Conservation (phyloP, 2,888 invertebrate species). For the Mamestra brassicae region DNA sequence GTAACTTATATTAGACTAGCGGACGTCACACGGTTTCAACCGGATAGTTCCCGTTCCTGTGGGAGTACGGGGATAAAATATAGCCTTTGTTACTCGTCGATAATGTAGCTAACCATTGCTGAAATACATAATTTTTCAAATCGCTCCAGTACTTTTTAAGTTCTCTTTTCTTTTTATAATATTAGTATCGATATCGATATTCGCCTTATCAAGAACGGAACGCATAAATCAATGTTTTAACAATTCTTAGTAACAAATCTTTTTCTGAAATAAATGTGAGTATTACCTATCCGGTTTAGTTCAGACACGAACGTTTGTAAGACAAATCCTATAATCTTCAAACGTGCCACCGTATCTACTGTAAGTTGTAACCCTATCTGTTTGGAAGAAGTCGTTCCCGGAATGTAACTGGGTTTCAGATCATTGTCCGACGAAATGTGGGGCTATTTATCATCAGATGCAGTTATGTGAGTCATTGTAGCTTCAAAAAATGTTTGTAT, state of each 20-base stretch:
- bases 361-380: slow-evolving; percentile 25
- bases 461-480: slow-evolving; percentile 69
- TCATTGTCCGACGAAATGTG: slow-evolving; percentile 48
- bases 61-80: no score
- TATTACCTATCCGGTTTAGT: neutral
- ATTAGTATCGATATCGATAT: neutral
- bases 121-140: neutral
- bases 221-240: neutral
- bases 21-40: no score
- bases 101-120: no score
- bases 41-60: no score
- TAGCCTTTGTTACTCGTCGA: no score
- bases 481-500: slow-evolving; percentile 71
- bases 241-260: neutral
- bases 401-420: slow-evolving; percentile 43
- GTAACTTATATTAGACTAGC: neutral
- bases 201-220: neutral
- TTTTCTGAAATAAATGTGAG: slow-evolving; percentile 10
- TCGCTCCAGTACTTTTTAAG: no score
- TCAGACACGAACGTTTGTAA: slow-evolving; percentile 22
- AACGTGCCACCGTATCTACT: slow-evolving; percentile 12
- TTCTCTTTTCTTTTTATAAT: no score
- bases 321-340: slow-evolving; percentile 37
- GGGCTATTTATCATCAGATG: slow-evolving; percentile 57
- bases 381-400: slow-evolving; percentile 30